These are phyloP conservation scores for Chymomyza fuscimana DNA, from an alignment of 2,888 invertebrate species.

Conservation along the genomic window DNA sequence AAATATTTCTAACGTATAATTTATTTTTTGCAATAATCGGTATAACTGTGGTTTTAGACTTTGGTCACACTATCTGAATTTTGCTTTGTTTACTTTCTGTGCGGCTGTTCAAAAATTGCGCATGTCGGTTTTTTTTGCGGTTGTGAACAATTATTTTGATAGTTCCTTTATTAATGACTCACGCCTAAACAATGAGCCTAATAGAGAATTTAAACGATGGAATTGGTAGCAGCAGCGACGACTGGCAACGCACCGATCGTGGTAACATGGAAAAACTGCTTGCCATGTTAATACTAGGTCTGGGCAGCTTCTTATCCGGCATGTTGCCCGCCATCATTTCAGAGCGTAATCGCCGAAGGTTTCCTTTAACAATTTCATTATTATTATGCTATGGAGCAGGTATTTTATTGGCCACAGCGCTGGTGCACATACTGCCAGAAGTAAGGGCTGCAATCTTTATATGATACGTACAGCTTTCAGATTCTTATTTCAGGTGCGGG, in stretches of 20 bases:
- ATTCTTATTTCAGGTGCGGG: slow-evolving; percentile 78
- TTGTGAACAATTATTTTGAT: not conserved
- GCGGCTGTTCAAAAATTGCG: slow-evolving; percentile 9
- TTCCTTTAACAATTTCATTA: slow-evolving; percentile 84
- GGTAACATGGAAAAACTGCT: slow-evolving; percentile 82
- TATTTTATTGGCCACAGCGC: slow-evolving; percentile 87
- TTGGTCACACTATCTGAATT: not conserved
- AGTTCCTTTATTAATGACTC: not conserved
- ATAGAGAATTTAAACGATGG: not conserved
- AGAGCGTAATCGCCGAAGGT: slow-evolving; percentile 81
- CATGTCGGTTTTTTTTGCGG: slow-evolving; percentile 2
- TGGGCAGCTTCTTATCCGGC: slow-evolving; percentile 86
- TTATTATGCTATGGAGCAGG: slow-evolving; percentile 90
- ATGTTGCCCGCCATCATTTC: slow-evolving; percentile 85
- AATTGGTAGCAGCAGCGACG: not conserved
- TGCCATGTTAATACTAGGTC: slow-evolving; percentile 84
- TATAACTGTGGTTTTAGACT: not conserved
- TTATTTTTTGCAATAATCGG: not conserved
- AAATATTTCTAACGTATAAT: not conserved
- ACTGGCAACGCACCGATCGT: slow-evolving; percentile 25
- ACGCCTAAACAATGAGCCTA: not conserved
- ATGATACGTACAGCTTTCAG: not conserved
- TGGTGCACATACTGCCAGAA: slow-evolving; percentile 91
- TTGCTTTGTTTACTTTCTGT: not conserved
- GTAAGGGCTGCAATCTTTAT: slow-evolving; percentile 75